Base-by-base conservation (phyloP, 2,888 invertebrate genomes). In the Hartigia nigra region DNA sequence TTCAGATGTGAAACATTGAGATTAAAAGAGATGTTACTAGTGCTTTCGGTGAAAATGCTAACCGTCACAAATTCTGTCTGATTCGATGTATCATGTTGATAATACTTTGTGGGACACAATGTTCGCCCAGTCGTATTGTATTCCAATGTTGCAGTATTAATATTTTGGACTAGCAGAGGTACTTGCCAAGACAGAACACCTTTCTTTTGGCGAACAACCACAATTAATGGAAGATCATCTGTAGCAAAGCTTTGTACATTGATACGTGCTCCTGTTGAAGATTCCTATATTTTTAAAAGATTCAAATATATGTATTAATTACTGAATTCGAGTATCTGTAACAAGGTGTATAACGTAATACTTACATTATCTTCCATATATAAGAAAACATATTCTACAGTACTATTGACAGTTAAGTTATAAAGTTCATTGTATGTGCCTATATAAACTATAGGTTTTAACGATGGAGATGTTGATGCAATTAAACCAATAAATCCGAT, bases 151-250 rank as follows among this genome's bases (percentile, higher is more conserved):
- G 82, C 77, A 31, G 83, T 76, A 80, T 85, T 77, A 31, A 85
- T 82, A 80, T 87, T 91, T 78, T 93, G 93, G 0, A 96, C 93
- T 75, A 94, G 86, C 85, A 95, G 92, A 0, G 97, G 97, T 12
- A 97, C 92, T 87, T 96, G 95, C 96, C 97, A 97, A 0, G 97
- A 96, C 79, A 96, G 92, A 1, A 96, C 95, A 75, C 95, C 95
- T 88, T 94, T 94, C 84, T 95, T 95, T 89, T 97, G 96, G 72
- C 95, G 92, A 0, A 96, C 95, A 0, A 96, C 96, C 78, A 97
- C 93, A 84, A 96, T 93, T 9, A 96, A 91, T 0, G 97, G 96
- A 82, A 93, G 93, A 0, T 93, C 92, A 55, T 91, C 88, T 76
- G 93, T 93, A 0, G 95, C 94, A 79, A 93, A 83, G 76, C 91